Evolutionary conservation across 2,113 vertebrate genomes (phyloP), one percentile per base, ranked within the genome.

Genomic region (Pedetes capensis): DNA sequence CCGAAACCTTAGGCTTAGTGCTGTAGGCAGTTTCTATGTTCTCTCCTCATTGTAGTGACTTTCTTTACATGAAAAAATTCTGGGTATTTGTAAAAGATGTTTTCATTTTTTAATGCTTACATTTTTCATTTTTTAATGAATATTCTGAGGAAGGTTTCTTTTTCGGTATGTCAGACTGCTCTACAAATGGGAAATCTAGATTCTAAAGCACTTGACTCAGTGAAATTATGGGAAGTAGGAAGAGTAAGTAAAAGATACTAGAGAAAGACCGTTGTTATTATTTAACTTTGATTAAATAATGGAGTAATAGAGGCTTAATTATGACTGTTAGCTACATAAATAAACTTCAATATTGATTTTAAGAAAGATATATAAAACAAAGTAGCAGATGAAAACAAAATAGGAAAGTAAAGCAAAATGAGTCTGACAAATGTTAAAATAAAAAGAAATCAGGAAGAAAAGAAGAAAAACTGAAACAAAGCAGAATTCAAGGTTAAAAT

Each of bases 201-300:
- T 93, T 83, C 12, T 63, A 76, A 89, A 72, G 25, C 25, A 20
- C 6, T 75, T 79, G 71, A 17, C 8, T 89, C 13, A 64, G 8
- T 89, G 53, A 90, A 85, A 69, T 90, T 68, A 11, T 57, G 25
- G 32, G 17, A 94, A 6, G 32, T 75, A 66, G n/a, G 55, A 71
- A 80, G 16, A 61, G 14, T 47, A 85, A 88, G 32, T 20, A 69
- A 84, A 72, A 17, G 3, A 37, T 76, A 79, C 23, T 79, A 92
- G 44, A 84, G 34, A 72, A 84, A 94, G 20, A 71, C 32, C 25
- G 32, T n/a, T 80, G 27, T 59, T 87, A 57, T 85, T 71, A 53
- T 66, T 91, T 90, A 81, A n/a, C 80, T 92, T 88, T 91, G 37
- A 91, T 76, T 90, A 92, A 88, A 66, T 59, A 78, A 57, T 78